phyloP scores from a whole-genome alignment of 2,888 invertebrate species.

The Drosophila silvestris region DNA sequence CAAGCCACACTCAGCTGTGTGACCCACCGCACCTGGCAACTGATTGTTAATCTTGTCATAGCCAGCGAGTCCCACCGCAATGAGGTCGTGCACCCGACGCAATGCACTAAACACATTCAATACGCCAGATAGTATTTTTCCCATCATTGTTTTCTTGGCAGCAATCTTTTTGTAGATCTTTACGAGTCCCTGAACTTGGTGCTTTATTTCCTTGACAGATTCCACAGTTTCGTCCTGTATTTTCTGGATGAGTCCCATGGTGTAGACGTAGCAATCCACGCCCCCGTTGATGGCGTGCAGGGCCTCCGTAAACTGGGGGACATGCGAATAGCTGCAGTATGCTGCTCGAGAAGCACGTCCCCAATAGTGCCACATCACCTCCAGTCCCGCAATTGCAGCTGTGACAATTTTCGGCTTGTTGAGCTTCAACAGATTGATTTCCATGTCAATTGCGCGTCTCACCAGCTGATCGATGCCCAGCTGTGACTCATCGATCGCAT shows the following conservation, averaged over 20 bases:
- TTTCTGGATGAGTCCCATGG: constrained; percentile 59
- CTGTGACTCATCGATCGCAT: constrained; percentile 76
- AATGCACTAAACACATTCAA: constrained; percentile 70
- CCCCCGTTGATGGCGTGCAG: constrained; percentile 73
- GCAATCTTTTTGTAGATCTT: constrained; percentile 78
- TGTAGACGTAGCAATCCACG: constrained; percentile 72
- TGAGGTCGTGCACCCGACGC: constrained; percentile 64
- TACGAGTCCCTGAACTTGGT: constrained; percentile 65
- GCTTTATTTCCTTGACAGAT: constrained; percentile 67
- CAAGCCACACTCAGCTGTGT: constrained; percentile 55
- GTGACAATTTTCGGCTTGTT: constrained; percentile 75
- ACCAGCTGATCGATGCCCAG: constrained; percentile 65
- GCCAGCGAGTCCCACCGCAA: constrained; percentile 65
- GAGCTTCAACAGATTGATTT: constrained; percentile 58
- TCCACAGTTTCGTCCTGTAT: constrained; percentile 73
- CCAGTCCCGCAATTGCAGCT: constrained; percentile 61
- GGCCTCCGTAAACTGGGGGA: constrained; percentile 74
- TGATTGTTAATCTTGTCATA: constrained; percentile 62
- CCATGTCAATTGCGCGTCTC: constrained; percentile 59
- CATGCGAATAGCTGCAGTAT: constrained; percentile 77
- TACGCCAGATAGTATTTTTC: constrained; percentile 73
- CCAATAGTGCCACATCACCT: constrained; percentile 57
- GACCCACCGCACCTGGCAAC: constrained; percentile 64
- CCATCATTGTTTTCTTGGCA: constrained; percentile 70
- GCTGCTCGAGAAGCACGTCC: constrained; percentile 67